phyloP scores from a whole-genome alignment of 2,113 vertebrate species.

The Oryzias woworae region DNA sequence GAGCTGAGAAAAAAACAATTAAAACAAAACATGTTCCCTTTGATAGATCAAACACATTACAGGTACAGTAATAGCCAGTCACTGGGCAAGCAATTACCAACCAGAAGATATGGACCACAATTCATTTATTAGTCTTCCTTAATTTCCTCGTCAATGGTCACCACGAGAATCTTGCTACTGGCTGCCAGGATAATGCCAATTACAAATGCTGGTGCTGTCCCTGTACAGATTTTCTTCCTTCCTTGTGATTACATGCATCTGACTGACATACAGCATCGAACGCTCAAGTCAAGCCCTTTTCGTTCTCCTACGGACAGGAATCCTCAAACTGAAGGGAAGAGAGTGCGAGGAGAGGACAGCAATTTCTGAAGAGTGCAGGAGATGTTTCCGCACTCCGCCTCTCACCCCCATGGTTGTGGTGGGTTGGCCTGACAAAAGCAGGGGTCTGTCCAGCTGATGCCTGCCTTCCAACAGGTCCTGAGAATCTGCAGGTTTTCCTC shows the following conservation, averaged over 20 bases:
- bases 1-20: slow-evolving; percentile 52
- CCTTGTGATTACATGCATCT: slow-evolving; percentile 76
- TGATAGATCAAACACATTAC: slow-evolving; percentile 67
- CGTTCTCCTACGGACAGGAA: slow-evolving; percentile 65
- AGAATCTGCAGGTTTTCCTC: slow-evolving; percentile 72
- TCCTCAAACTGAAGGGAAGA: slow-evolving; percentile 60
- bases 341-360: slow-evolving; percentile 54
- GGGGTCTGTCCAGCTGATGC: slow-evolving; percentile 71
- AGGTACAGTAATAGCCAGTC: slow-evolving; percentile 72
- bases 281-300: slow-evolving; percentile 71
- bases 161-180: slow-evolving; percentile 70
- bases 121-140: slow-evolving; percentile 80
- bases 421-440: slow-evolving; percentile 72
- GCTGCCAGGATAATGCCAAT: slow-evolving; percentile 73
- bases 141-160: slow-evolving; percentile 76
- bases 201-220: slow-evolving; percentile 79
- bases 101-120: slow-evolving; percentile 78
- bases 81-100: slow-evolving; percentile 74
- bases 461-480: slow-evolving; percentile 78
- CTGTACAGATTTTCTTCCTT: slow-evolving; percentile 62
- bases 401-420: slow-evolving; percentile 47
- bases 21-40: slow-evolving; percentile 68
- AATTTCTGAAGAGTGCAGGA: slow-evolving; percentile 55
- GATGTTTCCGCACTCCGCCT: slow-evolving; percentile 44
- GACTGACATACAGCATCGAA: slow-evolving; percentile 76